Conservation (phyloP, 2,797 vertebrate species). For the Tympanoctomys barrerae region DNA sequence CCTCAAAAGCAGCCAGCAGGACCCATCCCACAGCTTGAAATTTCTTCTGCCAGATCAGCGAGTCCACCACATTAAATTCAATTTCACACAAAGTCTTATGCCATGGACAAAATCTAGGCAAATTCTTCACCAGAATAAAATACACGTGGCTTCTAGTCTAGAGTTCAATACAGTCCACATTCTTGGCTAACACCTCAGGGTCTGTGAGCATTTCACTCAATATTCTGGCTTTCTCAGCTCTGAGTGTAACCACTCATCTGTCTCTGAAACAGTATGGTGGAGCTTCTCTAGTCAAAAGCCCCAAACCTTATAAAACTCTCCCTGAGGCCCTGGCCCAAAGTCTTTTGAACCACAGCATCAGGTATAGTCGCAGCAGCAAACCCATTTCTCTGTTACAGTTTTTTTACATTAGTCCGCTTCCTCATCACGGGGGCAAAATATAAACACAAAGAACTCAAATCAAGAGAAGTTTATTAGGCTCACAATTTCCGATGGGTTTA, state of each 20-base stretch:
- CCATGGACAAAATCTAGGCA: not conserved
- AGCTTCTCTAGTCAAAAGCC: not conserved
- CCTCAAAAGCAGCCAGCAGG: not conserved
- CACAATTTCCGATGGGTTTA: not conserved
- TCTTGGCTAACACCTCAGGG: not conserved
- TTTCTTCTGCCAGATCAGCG: not conserved
- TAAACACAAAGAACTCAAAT: not conserved
- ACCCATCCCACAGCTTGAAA: not conserved
- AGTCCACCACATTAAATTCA: not conserved
- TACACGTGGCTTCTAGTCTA: not conserved
- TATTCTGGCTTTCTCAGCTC: not conserved
- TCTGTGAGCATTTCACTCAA: not conserved
- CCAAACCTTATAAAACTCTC: not conserved
- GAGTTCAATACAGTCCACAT: not conserved
- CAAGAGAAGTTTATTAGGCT: not conserved
- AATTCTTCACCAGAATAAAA: not conserved
- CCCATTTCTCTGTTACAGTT: not conserved
- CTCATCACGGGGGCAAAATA: not conserved
- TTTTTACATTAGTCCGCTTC: not conserved
- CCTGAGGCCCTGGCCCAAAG: not conserved
- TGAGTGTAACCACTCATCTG: not conserved
- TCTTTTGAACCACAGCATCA: not conserved
- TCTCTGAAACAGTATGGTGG: not conserved
- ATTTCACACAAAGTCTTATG: not conserved
- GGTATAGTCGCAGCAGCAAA: not conserved